Conservation (phyloP, 2,888 invertebrate genomes). For the Parelbella ahira region DNA sequence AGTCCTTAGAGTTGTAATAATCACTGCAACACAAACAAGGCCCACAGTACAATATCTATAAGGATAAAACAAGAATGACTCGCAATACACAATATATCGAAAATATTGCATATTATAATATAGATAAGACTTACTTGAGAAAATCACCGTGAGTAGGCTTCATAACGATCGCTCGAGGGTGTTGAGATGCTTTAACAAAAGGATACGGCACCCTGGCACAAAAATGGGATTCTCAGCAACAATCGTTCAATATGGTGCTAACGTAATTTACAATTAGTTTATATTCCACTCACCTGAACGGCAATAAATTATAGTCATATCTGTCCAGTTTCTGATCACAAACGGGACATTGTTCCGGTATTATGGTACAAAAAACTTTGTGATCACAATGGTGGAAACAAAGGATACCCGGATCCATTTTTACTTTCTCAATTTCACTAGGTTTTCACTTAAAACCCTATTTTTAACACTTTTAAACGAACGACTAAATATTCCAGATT, state of each 20-base stretch:
- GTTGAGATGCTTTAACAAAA: constrained; percentile 89
- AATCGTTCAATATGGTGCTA: constrained; percentile 36
- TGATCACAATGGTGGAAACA: constrained; percentile 94
- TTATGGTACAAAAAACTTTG: constrained; percentile 89
- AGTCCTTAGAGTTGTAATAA: constrained; percentile 89
- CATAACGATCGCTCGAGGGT: constrained; percentile 90
- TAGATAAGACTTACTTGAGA: constrained; percentile 83
- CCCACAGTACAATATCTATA: constrained; percentile 27
- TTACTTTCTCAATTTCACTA: constrained; percentile 34
- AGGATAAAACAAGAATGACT: constrained; percentile 37
- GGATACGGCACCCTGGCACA: constrained; percentile 89
- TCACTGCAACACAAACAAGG: constrained; percentile 79
- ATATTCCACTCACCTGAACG: constrained; percentile 83
- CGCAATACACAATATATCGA: constrained; percentile 26
- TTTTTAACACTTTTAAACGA: constrained; percentile 28
- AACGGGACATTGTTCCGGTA: constrained; percentile 89
- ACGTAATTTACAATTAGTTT: neutral
- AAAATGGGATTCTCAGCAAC: constrained; percentile 57
- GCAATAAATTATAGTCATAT: constrained; percentile 85
- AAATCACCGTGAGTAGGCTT: constrained; percentile 94
- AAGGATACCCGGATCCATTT: constrained; percentile 89
- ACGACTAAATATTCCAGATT: constrained; percentile 31
- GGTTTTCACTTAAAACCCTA: constrained; percentile 50
- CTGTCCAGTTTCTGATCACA: constrained; percentile 82
- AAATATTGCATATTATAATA: neutral